phyloP scores from a whole-genome alignment of 1,140 invertebrate species.

The Diorhabda carinulata region DNA sequence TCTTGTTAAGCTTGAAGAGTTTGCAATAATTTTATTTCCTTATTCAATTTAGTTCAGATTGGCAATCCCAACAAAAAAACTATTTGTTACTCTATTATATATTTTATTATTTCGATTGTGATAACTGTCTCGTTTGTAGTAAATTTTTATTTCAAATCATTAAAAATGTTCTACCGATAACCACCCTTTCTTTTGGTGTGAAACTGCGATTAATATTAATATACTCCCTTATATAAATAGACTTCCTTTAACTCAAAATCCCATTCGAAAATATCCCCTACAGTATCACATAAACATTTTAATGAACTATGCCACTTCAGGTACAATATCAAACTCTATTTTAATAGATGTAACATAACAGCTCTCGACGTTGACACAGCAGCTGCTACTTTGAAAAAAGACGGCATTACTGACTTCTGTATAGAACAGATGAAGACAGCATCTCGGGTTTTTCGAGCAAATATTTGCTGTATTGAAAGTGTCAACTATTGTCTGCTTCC shows the following conservation, averaged over 20 bases:
- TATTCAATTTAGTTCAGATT: too few species aligned
- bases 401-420: not conserved
- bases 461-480: conserved; percentile 22
- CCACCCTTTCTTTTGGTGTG: too few species aligned
- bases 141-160: too few species aligned
- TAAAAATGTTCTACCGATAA: too few species aligned
- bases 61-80: too few species aligned
- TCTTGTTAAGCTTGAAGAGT: too few species aligned
- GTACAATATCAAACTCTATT: conserved; percentile 39
- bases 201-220: too few species aligned
- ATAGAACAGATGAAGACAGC: conserved; percentile 9
- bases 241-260: not conserved
- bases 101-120: too few species aligned
- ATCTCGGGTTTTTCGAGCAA: conserved; percentile 4
- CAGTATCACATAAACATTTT: conserved; percentile 41
- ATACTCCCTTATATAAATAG: too few species aligned
- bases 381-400: conserved; percentile 28
- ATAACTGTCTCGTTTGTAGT: too few species aligned
- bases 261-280: conserved; percentile 32
- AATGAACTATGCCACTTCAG: conserved; percentile 42
- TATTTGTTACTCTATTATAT: too few species aligned
- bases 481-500: conserved; percentile 18
- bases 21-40: too few species aligned
- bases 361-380: conserved; percentile 37
- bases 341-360: conserved; percentile 42